A percentile compares a stretch with the other conserved stretches of the same genome.
Evolutionary conservation across 2,888 invertebrate species (phyloP).

Genomic region (Drosophila kambysellisi): DNA sequence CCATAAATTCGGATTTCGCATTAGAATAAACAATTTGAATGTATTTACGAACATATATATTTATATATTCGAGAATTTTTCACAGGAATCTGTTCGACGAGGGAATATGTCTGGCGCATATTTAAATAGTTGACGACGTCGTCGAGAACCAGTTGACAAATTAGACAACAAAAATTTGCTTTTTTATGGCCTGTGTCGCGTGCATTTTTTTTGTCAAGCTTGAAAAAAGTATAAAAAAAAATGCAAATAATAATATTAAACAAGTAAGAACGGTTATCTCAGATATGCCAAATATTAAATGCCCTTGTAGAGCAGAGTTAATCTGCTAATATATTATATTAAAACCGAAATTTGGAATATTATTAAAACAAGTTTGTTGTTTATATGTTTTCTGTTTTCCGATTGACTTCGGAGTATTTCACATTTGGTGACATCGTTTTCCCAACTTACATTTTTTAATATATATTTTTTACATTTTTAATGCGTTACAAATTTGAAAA

Average conservation of each 20-base stretch:
- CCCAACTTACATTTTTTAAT: neutral
- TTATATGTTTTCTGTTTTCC: neutral
- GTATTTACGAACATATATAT: constrained; percentile 1
- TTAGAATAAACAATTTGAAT: constrained; percentile 24
- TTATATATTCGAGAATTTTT: constrained; percentile 6
- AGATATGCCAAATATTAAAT: neutral
- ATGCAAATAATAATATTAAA: constrained; percentile 1
- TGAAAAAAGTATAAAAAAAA: constrained; percentile 3
- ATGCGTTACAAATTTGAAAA: constrained; percentile 1
- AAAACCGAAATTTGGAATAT: neutral
- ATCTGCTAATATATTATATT: neutral
- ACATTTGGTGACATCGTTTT: neutral
- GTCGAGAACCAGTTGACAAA: constrained; percentile 69
- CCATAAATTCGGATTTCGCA: constrained; percentile 54
- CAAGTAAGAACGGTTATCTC: neutral
- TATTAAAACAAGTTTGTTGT: neutral
- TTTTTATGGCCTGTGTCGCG: constrained; percentile 67
- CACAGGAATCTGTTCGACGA: constrained; percentile 6
- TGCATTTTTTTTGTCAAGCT: constrained; percentile 52
- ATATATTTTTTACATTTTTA: constrained; percentile 1
- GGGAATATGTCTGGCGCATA: constrained; percentile 62
- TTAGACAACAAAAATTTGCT: constrained; percentile 57
- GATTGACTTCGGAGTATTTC: neutral
- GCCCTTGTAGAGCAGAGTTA: neutral
- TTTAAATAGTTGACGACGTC: constrained; percentile 41